These are phyloP conservation scores for Acanthurus lineatus DNA, from an alignment of 2,797 vertebrate species.

Conservation along the genomic window DNA sequence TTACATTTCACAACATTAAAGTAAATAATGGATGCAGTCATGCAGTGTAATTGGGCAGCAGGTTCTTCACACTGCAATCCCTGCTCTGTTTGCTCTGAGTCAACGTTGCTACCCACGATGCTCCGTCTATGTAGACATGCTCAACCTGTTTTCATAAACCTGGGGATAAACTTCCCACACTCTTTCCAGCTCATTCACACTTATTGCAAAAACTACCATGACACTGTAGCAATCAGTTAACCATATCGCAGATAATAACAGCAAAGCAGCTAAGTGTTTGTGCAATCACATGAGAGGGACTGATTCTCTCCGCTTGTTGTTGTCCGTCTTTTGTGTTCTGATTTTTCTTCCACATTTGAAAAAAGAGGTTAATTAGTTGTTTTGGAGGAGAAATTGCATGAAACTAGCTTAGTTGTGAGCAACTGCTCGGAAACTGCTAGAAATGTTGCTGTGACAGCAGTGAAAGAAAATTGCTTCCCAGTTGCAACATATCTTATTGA, in stretches of 20 bases:
- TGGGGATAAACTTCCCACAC: slow-evolving; percentile 33
- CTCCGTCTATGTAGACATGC: slow-evolving; percentile 27
- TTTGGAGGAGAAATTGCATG: not conserved
- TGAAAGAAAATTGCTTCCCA: not conserved
- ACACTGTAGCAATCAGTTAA: slow-evolving; percentile 2
- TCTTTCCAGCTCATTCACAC: slow-evolving; percentile 16
- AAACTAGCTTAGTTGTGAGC: not conserved
- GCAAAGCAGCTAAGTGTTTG: slow-evolving; percentile 6
- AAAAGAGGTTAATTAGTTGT: slow-evolving; percentile 5
- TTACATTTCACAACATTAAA: slow-evolving; percentile 28
- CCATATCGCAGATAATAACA: slow-evolving; percentile 2
- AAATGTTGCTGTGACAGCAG: not conserved
- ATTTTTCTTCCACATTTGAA: slow-evolving; percentile 15
- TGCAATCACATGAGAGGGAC: not conserved
- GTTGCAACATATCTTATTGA: not conserved
- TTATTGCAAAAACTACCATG: slow-evolving; percentile 7
- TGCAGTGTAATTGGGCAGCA: slow-evolving; percentile 11
- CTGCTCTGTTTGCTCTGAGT: slow-evolving; percentile 52
- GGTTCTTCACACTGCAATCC: slow-evolving; percentile 22
- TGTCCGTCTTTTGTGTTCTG: not conserved
- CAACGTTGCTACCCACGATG: not conserved
- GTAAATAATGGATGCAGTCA: slow-evolving; percentile 23
- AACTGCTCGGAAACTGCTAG: no score
- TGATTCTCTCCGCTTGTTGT: slow-evolving; percentile 1
- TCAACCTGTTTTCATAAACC: slow-evolving; percentile 30